Conservation (phyloP, 2,113 vertebrate genomes). For the Salminus brasiliensis region DNA sequence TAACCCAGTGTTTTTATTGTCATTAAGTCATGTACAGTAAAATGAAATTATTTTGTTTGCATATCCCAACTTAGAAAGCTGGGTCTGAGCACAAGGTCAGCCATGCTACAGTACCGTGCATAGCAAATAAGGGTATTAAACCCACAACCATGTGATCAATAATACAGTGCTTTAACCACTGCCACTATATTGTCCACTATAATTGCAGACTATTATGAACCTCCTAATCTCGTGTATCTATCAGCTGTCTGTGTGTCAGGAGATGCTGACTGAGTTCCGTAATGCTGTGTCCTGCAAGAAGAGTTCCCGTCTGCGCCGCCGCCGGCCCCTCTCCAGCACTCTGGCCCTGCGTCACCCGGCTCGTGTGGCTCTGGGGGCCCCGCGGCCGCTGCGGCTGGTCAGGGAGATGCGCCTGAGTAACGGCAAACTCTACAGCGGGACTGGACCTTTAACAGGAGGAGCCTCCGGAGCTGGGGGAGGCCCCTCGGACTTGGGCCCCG, state of each 20-base stretch:
- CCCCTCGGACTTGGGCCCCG: slow-evolving; percentile 74
- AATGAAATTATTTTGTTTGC: too few species aligned
- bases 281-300: slow-evolving; percentile 89
- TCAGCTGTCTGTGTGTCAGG: slow-evolving; percentile 89
- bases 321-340: slow-evolving; percentile 73
- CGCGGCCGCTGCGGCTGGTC: slow-evolving; percentile 78
- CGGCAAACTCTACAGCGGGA: slow-evolving; percentile 85
- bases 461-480: slow-evolving; percentile 61
- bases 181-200: too few species aligned
- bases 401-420: slow-evolving; percentile 89
- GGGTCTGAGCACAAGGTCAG: too few species aligned
- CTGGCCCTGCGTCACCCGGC: slow-evolving; percentile 70
- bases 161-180: too few species aligned
- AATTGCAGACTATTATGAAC: too few species aligned
- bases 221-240: neutral
- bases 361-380: slow-evolving; percentile 68
- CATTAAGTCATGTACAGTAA: too few species aligned
- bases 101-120: too few species aligned
- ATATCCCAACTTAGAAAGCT: too few species aligned
- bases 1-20: too few species aligned
- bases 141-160: too few species aligned
- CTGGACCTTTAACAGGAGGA: slow-evolving; percentile 75
- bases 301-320: slow-evolving; percentile 82
- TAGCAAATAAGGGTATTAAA: too few species aligned
- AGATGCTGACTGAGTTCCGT: slow-evolving; percentile 88